Evolutionary conservation across 1,140 invertebrate species (phyloP).

Genomic region (Drosophila ironensis): DNA sequence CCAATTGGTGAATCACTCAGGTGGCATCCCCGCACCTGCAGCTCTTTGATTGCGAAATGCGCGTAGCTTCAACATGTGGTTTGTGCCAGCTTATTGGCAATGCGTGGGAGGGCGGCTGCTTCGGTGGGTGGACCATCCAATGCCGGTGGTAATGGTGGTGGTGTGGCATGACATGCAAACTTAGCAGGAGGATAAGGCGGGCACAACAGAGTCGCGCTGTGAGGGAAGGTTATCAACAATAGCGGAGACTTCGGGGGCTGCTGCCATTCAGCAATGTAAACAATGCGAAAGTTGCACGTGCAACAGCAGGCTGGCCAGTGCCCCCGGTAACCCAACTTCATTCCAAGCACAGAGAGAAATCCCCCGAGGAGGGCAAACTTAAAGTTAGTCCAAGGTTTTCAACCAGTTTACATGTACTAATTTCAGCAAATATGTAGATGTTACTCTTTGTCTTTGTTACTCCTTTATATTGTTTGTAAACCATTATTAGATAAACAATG

Average conservation of each 20-base stretch:
- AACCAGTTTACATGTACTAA: too few species aligned
- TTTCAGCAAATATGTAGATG: too few species aligned
- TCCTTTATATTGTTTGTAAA: too few species aligned
- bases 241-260: constrained; percentile 18
- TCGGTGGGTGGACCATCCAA: not conserved
- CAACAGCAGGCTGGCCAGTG: constrained; percentile 34
- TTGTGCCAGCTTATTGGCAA: constrained; percentile 42
- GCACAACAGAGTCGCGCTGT: constrained; percentile 2
- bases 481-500: too few species aligned
- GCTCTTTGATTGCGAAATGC: constrained; percentile 47
- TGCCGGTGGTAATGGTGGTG: not conserved
- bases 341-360: constrained; percentile 13
- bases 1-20: constrained; percentile 58
- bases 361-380: not conserved
- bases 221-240: constrained; percentile 20
- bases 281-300: constrained; percentile 76
- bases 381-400: too few species aligned
- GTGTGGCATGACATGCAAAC: constrained; percentile 48
- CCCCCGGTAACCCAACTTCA: not conserved
- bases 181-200: constrained; percentile 47
- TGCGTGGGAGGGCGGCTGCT: constrained; percentile 32
- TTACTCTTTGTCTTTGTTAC: too few species aligned
- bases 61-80: constrained; percentile 76
- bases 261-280: constrained; percentile 62
- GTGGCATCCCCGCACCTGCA: constrained; percentile 37